phyloP scores from a whole-genome alignment of 2,113 vertebrate species.

The Mesocricetus auratus region DNA sequence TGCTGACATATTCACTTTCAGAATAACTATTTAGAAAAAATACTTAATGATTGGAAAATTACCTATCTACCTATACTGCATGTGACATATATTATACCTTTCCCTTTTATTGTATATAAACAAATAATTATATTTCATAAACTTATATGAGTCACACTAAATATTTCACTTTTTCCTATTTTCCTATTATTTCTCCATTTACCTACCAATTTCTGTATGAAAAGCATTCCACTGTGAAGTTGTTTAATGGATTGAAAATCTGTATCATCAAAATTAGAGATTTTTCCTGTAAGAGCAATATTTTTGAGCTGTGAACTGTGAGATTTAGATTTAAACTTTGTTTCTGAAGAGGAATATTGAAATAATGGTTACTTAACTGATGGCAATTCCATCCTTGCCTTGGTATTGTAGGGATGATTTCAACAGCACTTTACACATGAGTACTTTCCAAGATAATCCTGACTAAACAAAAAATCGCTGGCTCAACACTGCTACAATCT shows the following conservation, averaged over 20 bases:
- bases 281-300: not conserved
- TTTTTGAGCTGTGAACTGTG: not conserved
- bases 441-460: not conserved
- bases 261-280: not conserved
- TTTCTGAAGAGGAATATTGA: constrained; percentile 23
- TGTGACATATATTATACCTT: not conserved
- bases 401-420: not conserved
- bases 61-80: not conserved
- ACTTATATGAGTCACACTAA: not conserved
- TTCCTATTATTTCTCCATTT: not conserved
- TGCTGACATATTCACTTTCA: not conserved
- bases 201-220: not conserved
- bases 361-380: not conserved
- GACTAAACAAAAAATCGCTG: not conserved
- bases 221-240: not conserved
- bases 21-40: not conserved
- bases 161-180: not conserved
- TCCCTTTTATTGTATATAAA: not conserved
- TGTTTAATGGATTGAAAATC: constrained; percentile 21
- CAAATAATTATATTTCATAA: not conserved
- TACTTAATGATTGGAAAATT: not conserved
- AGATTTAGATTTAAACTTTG: not conserved
- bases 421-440: not conserved
- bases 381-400: not conserved
- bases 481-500: not conserved